A percentile compares a stretch with the other conserved stretches of the same genome.
phyloP scores from a whole-genome alignment of 2,113 vertebrate species.

The Sapayoa aenigma region DNA sequence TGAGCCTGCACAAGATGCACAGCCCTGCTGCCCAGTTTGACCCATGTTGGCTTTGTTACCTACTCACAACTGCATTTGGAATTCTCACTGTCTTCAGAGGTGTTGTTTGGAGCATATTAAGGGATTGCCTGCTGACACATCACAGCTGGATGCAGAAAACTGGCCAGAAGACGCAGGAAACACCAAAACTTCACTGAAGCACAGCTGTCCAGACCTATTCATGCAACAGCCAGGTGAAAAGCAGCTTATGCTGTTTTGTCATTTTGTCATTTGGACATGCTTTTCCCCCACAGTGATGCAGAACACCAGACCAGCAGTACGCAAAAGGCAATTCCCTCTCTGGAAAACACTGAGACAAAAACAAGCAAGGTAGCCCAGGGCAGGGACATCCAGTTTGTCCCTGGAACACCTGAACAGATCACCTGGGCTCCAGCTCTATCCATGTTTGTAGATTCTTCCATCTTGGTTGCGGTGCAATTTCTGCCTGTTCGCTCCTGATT shows the following conservation, averaged over 20 bases:
- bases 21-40: not conserved
- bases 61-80: not conserved
- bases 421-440: not conserved
- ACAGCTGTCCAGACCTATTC: not conserved
- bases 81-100: not conserved
- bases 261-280: not conserved
- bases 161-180: not conserved
- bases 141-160: not conserved
- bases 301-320: not conserved
- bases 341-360: not conserved
- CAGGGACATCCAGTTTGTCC: not conserved
- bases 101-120: not conserved
- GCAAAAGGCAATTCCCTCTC: not conserved
- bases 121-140: not conserved
- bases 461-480: not conserved
- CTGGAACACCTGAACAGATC: not conserved
- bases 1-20: not conserved
- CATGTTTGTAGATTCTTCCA: fast-evolving
- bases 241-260: not conserved
- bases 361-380: not conserved
- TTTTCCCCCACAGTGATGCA: not conserved
- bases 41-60: not conserved
- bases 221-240: not conserved
- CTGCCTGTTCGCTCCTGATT: not conserved
- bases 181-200: not conserved